phyloP scores from a whole-genome alignment of 2,797 vertebrate species.

The Xenopus petersii region DNA sequence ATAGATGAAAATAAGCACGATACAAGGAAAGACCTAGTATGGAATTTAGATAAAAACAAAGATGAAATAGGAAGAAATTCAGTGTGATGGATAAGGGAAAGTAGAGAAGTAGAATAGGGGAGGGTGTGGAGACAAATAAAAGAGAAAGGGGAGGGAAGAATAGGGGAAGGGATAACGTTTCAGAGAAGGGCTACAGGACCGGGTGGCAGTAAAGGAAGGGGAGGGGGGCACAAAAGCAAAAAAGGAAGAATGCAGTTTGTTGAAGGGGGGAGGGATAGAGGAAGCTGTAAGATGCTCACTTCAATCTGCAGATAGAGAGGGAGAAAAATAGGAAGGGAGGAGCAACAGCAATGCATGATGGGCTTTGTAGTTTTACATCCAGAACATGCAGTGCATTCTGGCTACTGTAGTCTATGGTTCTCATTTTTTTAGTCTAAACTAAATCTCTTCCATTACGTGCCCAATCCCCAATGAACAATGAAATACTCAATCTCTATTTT shows the following conservation, averaged over 20 bases:
- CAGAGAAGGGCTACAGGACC: neutral
- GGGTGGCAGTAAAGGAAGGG: neutral
- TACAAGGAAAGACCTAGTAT: too few relatives aligned
- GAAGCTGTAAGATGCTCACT: conserved; percentile 10
- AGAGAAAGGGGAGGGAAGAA: conserved; percentile 4
- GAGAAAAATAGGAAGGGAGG: conserved; percentile 10
- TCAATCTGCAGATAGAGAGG: conserved; percentile 22
- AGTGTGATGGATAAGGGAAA: neutral
- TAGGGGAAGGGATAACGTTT: neutral
- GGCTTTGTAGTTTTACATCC: conserved; percentile 11
- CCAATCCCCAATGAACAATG: too few relatives aligned
- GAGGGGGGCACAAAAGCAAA: neutral
- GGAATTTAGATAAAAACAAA: too few relatives aligned
- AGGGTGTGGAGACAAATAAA: too few relatives aligned
- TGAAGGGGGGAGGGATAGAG: neutral
- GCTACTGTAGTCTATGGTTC: neutral
- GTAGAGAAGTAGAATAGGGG: too few relatives aligned
- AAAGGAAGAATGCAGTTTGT: neutral
- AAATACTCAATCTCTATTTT: too few relatives aligned
- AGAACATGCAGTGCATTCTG: neutral
- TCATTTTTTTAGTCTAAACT: neutral
- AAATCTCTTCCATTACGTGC: too few relatives aligned
- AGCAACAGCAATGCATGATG: conserved; percentile 6
- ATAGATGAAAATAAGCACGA: too few relatives aligned
- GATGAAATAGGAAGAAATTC: neutral